Percentiles rank a stretch among this genome's conserved stretches.
These are phyloP conservation scores for Orientallactaga bullata DNA, from an alignment of 2,113 vertebrate species.

Conservation along the genomic window DNA sequence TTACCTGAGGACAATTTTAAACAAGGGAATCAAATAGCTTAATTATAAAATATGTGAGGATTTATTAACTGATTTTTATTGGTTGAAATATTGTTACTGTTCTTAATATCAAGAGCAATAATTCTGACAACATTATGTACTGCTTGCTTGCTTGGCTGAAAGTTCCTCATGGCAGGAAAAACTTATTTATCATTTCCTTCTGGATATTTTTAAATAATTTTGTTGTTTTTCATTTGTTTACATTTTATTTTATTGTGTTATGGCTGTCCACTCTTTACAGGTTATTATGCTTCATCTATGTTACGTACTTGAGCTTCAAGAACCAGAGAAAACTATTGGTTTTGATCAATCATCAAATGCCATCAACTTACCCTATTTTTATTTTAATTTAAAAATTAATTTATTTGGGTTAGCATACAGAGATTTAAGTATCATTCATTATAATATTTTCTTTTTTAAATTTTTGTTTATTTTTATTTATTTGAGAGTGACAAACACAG, in stretches of 20 bases:
- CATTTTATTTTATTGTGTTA: background rate
- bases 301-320: constrained; percentile 22
- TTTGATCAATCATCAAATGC: background rate
- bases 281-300: background rate
- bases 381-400: background rate
- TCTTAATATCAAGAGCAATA: background rate
- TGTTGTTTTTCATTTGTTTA: background rate
- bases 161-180: background rate
- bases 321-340: background rate
- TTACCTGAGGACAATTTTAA: constrained; percentile 31
- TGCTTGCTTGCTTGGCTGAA: background rate
- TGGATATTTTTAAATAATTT: background rate
- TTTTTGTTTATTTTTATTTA: no score
- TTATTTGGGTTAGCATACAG: no score
- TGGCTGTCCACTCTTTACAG: background rate
- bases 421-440: no score
- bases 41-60: constrained; percentile 12
- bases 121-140: constrained; percentile 13
- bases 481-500: no score
- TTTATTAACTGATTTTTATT: constrained; percentile 26
- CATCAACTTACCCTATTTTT: background rate
- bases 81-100: constrained; percentile 33
- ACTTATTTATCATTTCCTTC: background rate
- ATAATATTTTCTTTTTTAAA: no score
- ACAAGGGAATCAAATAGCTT: background rate